Percentiles rank a stretch among this genome's conserved stretches.
These are phyloP conservation scores for Caenorhabditis afra DNA, from an alignment of 2,888 invertebrate genomes.

Conservation along the genomic window DNA sequence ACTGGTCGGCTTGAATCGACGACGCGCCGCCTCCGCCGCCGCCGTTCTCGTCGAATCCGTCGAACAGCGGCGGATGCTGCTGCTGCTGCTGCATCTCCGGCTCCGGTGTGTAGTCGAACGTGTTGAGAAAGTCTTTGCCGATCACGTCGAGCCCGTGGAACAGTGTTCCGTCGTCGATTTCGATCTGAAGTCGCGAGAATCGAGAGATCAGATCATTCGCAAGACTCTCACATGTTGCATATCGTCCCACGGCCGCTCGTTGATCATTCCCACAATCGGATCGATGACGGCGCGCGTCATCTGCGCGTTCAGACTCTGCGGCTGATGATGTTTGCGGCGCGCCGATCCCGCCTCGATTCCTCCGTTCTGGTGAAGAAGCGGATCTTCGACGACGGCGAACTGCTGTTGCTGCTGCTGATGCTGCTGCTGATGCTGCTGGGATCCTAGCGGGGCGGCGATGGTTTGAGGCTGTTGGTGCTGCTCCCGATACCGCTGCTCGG, in stretches of 20 bases:
- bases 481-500: constrained; percentile 21
- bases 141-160: constrained; percentile 14
- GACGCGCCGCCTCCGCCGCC: too few relatives aligned
- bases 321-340: constrained; percentile 31
- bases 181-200: constrained; percentile 8
- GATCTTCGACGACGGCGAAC: not conserved
- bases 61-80: not conserved
- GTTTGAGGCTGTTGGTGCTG: constrained; percentile 8
- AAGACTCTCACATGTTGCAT: constrained; percentile 14
- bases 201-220: too few relatives aligned
- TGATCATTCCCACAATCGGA: constrained; percentile 43
- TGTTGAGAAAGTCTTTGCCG: constrained; percentile 33
- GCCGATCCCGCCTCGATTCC: constrained; percentile 13
- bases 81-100: not conserved
- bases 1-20: too few relatives aligned
- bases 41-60: too few relatives aligned
- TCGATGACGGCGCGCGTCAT: constrained; percentile 14
- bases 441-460: too few relatives aligned
- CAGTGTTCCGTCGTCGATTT: constrained; percentile 10
- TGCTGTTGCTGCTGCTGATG: not conserved
- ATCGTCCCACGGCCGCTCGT: constrained; percentile 32
- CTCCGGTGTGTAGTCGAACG: constrained; percentile 32
- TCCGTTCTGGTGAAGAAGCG: not conserved
- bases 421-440: constrained; percentile 1
- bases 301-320: constrained; percentile 26